phyloP scores from a whole-genome alignment of 2,888 invertebrate genomes.

The Campopleginae sp. region DNA sequence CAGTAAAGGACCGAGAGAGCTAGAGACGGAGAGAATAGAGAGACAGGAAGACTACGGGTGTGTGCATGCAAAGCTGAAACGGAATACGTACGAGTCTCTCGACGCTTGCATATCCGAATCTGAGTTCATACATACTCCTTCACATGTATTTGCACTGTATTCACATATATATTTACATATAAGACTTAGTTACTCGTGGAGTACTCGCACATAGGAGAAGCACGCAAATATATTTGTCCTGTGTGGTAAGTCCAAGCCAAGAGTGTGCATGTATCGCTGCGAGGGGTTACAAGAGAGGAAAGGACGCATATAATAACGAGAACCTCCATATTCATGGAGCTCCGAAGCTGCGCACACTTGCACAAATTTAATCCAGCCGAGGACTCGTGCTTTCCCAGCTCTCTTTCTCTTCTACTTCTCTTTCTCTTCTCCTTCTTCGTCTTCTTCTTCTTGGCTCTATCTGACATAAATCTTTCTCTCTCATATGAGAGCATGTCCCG shows the following conservation, averaged over 20 bases:
- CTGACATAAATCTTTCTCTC: constrained; percentile 57
- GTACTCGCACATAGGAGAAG: constrained; percentile 68
- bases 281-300: constrained; percentile 27
- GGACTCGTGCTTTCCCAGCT: constrained; percentile 61
- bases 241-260: constrained; percentile 61
- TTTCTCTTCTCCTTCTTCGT: constrained; percentile 61
- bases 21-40: constrained; percentile 42
- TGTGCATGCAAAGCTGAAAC: constrained; percentile 43
- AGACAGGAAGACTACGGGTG: constrained; percentile 37
- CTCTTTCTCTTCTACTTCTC: constrained; percentile 40
- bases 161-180: constrained; percentile 23
- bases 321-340: constrained; percentile 83
- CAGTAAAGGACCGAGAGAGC: constrained; percentile 39
- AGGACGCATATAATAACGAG: constrained; percentile 80
- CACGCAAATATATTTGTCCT: constrained; percentile 60
- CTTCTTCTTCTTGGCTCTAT: constrained; percentile 48
- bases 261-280: constrained; percentile 48
- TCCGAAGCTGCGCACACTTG: constrained; percentile 75
- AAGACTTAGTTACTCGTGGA: constrained; percentile 29
- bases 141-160: neutral
- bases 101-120: constrained; percentile 47
- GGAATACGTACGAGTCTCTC: constrained; percentile 47
- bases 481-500: constrained; percentile 54
- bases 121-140: constrained; percentile 6
- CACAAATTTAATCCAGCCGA: constrained; percentile 81